Conservation (phyloP, 2,888 invertebrate genomes). For the Watsonalla cultraria region DNA sequence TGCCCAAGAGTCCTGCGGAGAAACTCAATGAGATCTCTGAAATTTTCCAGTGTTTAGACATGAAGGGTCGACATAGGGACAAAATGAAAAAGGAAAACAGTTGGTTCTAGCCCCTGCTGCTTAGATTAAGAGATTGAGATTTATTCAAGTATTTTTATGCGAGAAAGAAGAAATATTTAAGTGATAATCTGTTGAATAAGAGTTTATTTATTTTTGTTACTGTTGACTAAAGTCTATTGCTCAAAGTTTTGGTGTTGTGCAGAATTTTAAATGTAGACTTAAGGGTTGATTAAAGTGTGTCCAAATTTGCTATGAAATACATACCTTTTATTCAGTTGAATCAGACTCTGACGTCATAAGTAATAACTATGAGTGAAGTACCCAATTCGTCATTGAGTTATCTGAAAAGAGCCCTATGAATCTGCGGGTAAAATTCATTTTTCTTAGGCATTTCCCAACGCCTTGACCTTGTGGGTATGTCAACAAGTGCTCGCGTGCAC, state of each 20-base stretch:
- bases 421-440: neutral
- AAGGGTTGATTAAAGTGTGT: constrained; percentile 61
- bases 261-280: constrained; percentile 46
- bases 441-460: neutral
- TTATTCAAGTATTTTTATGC: constrained; percentile 34
- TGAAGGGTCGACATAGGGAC: constrained; percentile 58
- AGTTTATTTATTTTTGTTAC: constrained; percentile 48
- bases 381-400: neutral
- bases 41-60: constrained; percentile 65
- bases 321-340: constrained; percentile 7
- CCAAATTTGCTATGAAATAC: constrained; percentile 21
- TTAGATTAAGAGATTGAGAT: constrained; percentile 37
- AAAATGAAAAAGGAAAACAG: constrained; percentile 69
- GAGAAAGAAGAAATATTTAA: constrained; percentile 33
- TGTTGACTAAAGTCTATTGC: constrained; percentile 28
- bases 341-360: no score
- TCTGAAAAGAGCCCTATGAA: neutral
- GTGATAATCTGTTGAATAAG: constrained; percentile 44
- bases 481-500: no score
- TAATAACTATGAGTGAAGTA: neutral
- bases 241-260: constrained; percentile 59
- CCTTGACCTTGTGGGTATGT: neutral
- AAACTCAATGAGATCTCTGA: constrained; percentile 62
- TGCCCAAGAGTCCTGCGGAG: constrained; percentile 54
- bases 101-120: constrained; percentile 55